Conservation (phyloP, 2,888 invertebrate genomes). For the Drosophila antonietae region DNA sequence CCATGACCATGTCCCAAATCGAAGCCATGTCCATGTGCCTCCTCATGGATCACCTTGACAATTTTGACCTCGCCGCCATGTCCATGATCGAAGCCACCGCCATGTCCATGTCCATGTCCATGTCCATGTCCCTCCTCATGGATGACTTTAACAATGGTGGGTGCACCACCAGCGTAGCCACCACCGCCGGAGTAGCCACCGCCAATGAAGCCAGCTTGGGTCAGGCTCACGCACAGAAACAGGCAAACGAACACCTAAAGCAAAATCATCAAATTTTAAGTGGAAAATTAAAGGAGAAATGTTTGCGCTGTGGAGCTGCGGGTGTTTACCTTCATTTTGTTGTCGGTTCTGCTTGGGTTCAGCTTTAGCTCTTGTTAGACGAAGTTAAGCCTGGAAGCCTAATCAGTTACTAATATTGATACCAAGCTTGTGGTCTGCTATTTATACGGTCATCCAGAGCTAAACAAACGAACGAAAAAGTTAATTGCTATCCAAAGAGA, state of each 20-base stretch:
- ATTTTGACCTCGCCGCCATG: conserved; percentile 53
- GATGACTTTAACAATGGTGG: conserved; percentile 50
- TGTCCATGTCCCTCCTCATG: conserved; percentile 45
- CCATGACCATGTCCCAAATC: conserved; percentile 7
- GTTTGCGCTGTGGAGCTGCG: background rate
- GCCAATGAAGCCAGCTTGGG: conserved; percentile 65
- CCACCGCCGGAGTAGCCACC: conserved; percentile 33
- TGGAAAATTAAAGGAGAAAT: background rate
- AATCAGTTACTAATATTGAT: conserved; percentile 60
- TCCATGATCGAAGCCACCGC: conserved; percentile 24
- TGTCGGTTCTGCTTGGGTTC: conserved; percentile 61
- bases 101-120: conserved; percentile 15
- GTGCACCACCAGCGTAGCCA: conserved; percentile 51
- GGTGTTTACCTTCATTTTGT: conserved; percentile 68
- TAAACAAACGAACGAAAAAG: conserved; percentile 8
- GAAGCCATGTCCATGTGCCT: conserved; percentile 35
- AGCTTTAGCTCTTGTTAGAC: conserved; percentile 57
- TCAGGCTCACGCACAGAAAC: conserved; percentile 61
- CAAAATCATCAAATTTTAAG: background rate
- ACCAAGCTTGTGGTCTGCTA: conserved; percentile 44
- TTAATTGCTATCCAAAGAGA: conserved; percentile 39
- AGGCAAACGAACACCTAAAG: conserved; percentile 67
- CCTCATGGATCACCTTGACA: conserved; percentile 58
- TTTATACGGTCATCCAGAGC: conserved; percentile 51
- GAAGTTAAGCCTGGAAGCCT: conserved; percentile 62